phyloP scores from a whole-genome alignment of 2,113 vertebrate species.

The Forbesichthys agassizii region DNA sequence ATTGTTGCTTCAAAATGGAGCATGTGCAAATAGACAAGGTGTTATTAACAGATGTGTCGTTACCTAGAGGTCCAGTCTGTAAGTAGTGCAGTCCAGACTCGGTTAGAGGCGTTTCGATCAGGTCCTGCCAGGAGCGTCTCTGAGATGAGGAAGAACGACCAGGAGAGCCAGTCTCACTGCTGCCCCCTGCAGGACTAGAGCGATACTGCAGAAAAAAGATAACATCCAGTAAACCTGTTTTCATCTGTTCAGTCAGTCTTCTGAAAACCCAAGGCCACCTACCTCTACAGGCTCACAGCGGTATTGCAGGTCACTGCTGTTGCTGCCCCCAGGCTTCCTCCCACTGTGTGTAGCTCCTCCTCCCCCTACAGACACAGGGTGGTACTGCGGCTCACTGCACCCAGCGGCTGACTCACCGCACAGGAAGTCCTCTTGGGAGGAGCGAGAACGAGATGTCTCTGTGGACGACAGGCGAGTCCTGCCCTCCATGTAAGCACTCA shows the following conservation, averaged over 20 bases:
- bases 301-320: slow-evolving; percentile 68
- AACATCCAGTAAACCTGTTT: background rate
- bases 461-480: slow-evolving; percentile 94
- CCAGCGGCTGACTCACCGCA: slow-evolving; percentile 44
- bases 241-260: no score
- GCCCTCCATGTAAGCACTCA: slow-evolving; percentile 91
- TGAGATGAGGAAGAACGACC: slow-evolving; percentile 92
- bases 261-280: background rate
- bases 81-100: slow-evolving; percentile 96
- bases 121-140: slow-evolving; percentile 97
- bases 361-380: slow-evolving; percentile 56
- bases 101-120: slow-evolving; percentile 95
- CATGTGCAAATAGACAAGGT: background rate
- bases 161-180: slow-evolving; percentile 85
- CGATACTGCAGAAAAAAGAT: slow-evolving; percentile 75
- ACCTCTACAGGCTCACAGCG: slow-evolving; percentile 71
- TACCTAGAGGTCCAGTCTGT: slow-evolving; percentile 83
- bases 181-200: slow-evolving; percentile 82
- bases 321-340: slow-evolving; percentile 65
- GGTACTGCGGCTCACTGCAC: slow-evolving; percentile 68
- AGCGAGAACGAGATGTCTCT: slow-evolving; percentile 95
- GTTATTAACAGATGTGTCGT: background rate
- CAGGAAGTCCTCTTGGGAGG: slow-evolving; percentile 89
- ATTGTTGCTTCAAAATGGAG: background rate
- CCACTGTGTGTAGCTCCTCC: slow-evolving; percentile 60